Base-by-base conservation (phyloP, 2,888 invertebrate species). In the Andrena fulva region DNA sequence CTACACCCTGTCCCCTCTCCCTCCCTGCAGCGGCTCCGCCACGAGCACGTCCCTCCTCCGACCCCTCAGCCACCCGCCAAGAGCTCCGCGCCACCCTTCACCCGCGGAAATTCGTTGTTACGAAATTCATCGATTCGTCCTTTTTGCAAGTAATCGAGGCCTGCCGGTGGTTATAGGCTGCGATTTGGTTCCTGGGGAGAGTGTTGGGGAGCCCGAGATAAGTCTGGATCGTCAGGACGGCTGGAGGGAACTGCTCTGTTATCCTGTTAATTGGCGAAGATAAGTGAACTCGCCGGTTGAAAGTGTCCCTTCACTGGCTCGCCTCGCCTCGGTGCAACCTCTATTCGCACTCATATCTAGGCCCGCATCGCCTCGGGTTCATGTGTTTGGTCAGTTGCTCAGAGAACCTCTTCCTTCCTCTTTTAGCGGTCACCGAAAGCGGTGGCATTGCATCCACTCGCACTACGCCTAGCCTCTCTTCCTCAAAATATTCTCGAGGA, bases 61-160 rank as follows among this genome's bases (percentile, higher is more conserved):
- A 72, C 76, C 56, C 72, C 67, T 72, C 50, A 50, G 54, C 67
- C 79, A 56, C 70, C 78, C 77, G 31, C 66, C 77, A 74, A 85
- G 77, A 76, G 76, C 77, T 79, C 77, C 62, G 75, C 77, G 35
- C 77, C 82, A 79, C 80, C 81, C 82, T 85, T 84, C 75, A 77
- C 78, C 84, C 87, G 83, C 85, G 88, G 87, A 88, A 88, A 88
- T 88, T 88, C 85, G 87, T 87, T 81, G 87, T 87, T 88, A 88
- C 88, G 88, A 88, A 88, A 88, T 88, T 87, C 88, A 88, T 85
- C 84, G 88, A 88, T 88, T 87, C 77, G 77, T 77, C 82, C 84
- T 88, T 88, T 85, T 82, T 85, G 68, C 75, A 70, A 77, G 78
- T 82, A 83, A 86, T 68, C 81, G 75, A 73, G 63, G 67, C 75